These are phyloP conservation scores for Tamias sibiricus DNA, from an alignment of 2,113 vertebrate genomes.

Conservation along the genomic window DNA sequence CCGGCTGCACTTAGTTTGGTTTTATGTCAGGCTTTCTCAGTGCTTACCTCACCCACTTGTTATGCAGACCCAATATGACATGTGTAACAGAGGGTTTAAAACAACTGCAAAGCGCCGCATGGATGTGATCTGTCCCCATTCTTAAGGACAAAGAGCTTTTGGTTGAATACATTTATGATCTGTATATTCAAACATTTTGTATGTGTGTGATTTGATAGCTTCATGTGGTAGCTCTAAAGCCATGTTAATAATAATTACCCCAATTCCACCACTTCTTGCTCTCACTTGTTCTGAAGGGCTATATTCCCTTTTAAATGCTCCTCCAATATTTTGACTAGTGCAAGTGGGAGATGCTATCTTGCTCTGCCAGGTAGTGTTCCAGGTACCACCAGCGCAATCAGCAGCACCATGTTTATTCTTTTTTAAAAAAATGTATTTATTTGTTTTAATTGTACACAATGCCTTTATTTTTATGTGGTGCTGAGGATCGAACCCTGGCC, in stretches of 20 bases:
- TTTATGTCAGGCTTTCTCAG: background rate
- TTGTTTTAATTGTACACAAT: too few species aligned
- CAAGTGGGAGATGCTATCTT: background rate
- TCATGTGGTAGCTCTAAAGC: background rate
- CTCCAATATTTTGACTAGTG: background rate
- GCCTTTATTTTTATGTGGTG: too few species aligned
- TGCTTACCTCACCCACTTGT: slow-evolving; percentile 45
- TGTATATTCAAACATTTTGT: background rate
- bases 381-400: too few species aligned
- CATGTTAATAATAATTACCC: background rate
- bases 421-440: too few species aligned
- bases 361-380: background rate
- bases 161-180: background rate
- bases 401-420: rapidly evolving
- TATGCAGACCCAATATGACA: background rate
- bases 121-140: background rate
- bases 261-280: background rate
- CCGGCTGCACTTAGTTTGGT: background rate
- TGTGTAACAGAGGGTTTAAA: background rate
- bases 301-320: background rate
- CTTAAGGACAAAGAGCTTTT: background rate
- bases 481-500: too few species aligned
- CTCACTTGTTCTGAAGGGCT: background rate
- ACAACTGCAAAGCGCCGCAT: background rate
- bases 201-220: background rate